Base-by-base conservation (phyloP, 2,888 invertebrate species). In the Acleris holmiana region DNA sequence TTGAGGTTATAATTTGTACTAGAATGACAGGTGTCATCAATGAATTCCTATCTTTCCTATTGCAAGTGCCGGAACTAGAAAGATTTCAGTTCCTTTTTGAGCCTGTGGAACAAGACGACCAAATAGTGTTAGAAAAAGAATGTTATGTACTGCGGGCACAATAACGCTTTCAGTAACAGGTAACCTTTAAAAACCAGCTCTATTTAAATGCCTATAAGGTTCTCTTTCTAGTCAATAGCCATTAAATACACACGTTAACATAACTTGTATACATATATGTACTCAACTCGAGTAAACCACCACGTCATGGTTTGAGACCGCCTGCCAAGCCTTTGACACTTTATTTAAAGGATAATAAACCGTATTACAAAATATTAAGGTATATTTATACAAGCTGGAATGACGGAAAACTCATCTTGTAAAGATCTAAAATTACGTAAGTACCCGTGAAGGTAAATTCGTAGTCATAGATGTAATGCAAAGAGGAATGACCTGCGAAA, bases 221-320 rank as follows among this genome's bases (percentile, higher is more conserved):
- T 19, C 47, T 47, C 19, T 18, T 47, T 10, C 2, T 47, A 25
- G 44, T 4, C 44, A 17, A 41, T 25, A 44, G 17, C 55, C 23
- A 23, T 41, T 41, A 40, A 54, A 41, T 44, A 23, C 54, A 55
- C 44, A 44, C 44, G 23, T 17, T 2, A 40, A 44, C 44, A 23
- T 41, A 13, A 21, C 2, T 5, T 35, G 18, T 53, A 35, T 21
- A n/a, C n/a, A n/a, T 53, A 17, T 53, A 17, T 21, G 44, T 46
- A 46, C 18, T 51, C 44, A 47, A 57, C 18, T 47, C 4, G 25
- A n/a, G 25, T 21, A 55, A 61, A 61, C 60, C 21, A 25, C 61
- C 47, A 18, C 13, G 54, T 54, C 53, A 48, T 55, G 48, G 54
- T 13, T 15, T 4, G 48, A 41, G 61, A 41, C 54, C 61, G n/a